Conservation (phyloP, 1,140 invertebrate species). For the Platyscapa corneri region DNA sequence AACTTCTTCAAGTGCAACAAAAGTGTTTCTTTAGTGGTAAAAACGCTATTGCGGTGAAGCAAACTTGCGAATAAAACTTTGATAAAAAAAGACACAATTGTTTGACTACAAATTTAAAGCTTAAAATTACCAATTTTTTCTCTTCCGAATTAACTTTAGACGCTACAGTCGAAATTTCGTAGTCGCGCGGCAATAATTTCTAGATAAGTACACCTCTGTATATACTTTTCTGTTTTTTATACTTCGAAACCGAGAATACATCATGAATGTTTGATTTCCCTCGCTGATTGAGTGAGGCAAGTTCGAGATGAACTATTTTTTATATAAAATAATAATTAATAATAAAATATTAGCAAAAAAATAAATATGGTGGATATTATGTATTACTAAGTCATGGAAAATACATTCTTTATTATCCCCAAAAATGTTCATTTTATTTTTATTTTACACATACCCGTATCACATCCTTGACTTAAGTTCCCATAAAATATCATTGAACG, state of each 20-base stretch:
- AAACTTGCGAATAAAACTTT: too few species aligned
- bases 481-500: background rate
- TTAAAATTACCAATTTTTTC: background rate
- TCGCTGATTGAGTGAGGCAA: background rate
- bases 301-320: conserved; percentile 52
- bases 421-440: background rate
- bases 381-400: conserved; percentile 55
- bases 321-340: conserved; percentile 43
- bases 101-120: too few species aligned
- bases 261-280: conserved; percentile 10
- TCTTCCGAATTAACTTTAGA: background rate
- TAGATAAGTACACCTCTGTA: conserved; percentile 40
- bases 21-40: background rate
- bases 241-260: conserved; percentile 22
- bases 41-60: background rate
- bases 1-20: background rate
- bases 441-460: background rate
- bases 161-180: background rate
- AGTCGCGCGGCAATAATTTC: background rate
- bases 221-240: conserved; percentile 33
- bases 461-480: background rate
- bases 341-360: conserved; percentile 26
- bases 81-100: too few species aligned
- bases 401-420: conserved; percentile 52
- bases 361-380: conserved; percentile 50